These are phyloP conservation scores for Eudorcas thomsonii DNA, from an alignment of 2,113 vertebrate genomes.

Conservation along the genomic window DNA sequence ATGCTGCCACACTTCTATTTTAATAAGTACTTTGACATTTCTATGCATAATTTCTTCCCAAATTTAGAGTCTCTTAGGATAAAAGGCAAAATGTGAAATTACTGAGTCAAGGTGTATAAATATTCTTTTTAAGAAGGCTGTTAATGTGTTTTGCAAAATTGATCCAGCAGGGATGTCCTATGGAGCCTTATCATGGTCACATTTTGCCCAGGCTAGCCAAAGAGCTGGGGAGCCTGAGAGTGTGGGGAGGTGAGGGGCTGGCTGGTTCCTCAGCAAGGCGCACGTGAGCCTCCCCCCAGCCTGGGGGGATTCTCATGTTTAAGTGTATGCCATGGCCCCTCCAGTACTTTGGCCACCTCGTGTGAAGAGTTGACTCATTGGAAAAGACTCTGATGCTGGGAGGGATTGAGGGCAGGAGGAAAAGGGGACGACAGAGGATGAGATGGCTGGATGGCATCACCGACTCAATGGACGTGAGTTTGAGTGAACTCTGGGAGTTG, in stretches of 20 bases:
- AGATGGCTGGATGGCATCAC: too few relatives aligned
- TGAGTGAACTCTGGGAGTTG: too few relatives aligned
- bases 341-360: too few relatives aligned
- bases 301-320: neutral
- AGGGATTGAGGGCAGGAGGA: too few relatives aligned
- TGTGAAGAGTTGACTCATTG: too few relatives aligned
- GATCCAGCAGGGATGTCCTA: neutral
- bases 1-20: neutral
- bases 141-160: neutral
- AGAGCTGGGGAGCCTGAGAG: neutral
- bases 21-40: neutral
- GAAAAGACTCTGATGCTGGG: too few relatives aligned
- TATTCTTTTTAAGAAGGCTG: neutral
- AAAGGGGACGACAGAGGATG: too few relatives aligned
- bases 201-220: neutral
- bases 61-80: neutral
- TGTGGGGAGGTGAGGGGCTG: neutral
- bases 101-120: neutral
- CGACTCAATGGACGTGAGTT: fast-evolving
- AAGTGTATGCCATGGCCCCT: neutral
- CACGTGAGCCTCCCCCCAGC: neutral
- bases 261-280: neutral
- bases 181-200: neutral
- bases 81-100: neutral
- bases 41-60: neutral